Evolutionary conservation across 2,113 vertebrate species (phyloP).

Genomic region (Trinectes maculatus): DNA sequence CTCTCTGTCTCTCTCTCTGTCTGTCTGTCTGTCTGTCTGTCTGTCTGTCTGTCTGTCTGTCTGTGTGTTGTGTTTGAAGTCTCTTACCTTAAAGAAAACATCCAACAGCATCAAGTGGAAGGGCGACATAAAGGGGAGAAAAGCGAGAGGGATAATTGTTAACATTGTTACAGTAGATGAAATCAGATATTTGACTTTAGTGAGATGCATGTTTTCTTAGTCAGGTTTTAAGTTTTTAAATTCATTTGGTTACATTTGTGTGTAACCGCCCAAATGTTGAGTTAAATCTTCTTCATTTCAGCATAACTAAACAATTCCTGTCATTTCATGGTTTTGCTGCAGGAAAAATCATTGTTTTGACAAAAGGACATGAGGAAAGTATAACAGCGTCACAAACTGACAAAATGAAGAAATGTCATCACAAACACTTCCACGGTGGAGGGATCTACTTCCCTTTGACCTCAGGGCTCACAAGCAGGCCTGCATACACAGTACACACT

Average conservation of each 20-base stretch:
- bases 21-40: conserved; percentile 4
- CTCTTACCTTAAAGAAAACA: conserved; percentile 64
- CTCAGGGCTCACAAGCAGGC: conserved; percentile 9
- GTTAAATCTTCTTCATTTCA: neutral
- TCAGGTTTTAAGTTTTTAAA: no score
- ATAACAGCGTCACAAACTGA: no score
- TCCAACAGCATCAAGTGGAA: neutral
- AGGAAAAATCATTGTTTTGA: neutral
- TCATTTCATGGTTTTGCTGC: neutral
- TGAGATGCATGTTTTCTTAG: neutral
- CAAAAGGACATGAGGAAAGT: neutral
- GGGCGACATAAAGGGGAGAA: conserved; percentile 20
- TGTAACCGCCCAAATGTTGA: neutral
- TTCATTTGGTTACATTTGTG: neutral
- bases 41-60: neutral
- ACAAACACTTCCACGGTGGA: conserved; percentile 64
- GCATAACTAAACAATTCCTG: neutral
- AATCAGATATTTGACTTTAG: neutral
- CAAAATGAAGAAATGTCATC: conserved; percentile 60
- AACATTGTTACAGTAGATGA: neutral
- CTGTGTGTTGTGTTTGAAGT: conserved; percentile 2
- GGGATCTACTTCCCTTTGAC: conserved; percentile 60
- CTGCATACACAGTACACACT: conserved; percentile 8
- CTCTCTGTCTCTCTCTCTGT: neutral
- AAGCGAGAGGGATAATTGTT: neutral